phyloP scores from a whole-genome alignment of 2,113 vertebrate genomes.

The Catagonus wagneri region DNA sequence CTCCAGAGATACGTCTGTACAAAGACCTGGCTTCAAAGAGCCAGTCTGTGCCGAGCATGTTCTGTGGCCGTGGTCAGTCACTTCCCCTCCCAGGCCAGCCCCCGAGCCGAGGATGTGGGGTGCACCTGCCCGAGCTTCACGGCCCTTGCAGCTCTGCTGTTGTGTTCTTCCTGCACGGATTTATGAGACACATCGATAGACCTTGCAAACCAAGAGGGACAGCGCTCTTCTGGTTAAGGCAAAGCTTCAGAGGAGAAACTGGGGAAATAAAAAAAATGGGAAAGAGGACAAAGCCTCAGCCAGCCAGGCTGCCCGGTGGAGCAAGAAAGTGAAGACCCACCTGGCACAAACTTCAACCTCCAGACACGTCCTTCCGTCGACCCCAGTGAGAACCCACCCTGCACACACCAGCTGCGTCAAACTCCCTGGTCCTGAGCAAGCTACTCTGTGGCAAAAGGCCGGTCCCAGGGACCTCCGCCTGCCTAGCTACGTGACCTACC shows the following conservation, averaged over 20 bases:
- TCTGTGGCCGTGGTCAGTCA: background rate
- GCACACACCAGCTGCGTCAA: background rate
- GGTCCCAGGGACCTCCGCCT: background rate
- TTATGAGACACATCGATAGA: background rate
- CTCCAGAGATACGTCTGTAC: background rate
- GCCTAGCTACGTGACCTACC: background rate
- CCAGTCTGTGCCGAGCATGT: background rate
- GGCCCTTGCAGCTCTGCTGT: background rate
- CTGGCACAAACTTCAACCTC: background rate
- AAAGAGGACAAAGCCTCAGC: background rate
- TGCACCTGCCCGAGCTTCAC: background rate
- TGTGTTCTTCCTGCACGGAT: background rate
- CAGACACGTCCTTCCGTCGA: background rate
- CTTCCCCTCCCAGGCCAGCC: background rate
- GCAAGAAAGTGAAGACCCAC: background rate
- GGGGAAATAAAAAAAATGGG: background rate
- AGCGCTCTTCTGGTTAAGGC: background rate
- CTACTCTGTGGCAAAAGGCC: background rate
- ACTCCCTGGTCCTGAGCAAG: background rate
- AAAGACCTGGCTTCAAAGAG: background rate
- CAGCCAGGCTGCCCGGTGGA: background rate
- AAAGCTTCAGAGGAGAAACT: background rate
- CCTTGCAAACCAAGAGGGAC: background rate
- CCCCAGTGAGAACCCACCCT: background rate
- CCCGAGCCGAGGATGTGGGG: background rate